Conservation (phyloP, 2,888 invertebrate genomes). For the Toxonevra muliebris region DNA sequence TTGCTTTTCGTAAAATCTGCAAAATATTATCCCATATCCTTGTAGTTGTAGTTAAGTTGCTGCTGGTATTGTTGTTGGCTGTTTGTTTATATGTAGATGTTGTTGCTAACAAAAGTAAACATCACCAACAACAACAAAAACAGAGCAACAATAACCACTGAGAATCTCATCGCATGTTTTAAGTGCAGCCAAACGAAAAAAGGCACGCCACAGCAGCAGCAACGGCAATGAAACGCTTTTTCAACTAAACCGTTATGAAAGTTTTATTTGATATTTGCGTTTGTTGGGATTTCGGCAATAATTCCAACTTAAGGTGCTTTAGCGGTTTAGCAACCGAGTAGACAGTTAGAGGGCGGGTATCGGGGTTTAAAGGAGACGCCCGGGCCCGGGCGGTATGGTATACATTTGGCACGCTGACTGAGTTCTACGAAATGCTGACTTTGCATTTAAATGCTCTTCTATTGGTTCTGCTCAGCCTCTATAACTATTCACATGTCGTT, state of each 20-base stretch:
- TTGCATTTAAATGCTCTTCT: too few relatives aligned
- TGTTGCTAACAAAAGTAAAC: constrained; percentile 4
- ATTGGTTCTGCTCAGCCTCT: too few relatives aligned
- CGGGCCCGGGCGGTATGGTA: too few relatives aligned
- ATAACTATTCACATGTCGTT: too few relatives aligned
- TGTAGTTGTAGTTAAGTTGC: background rate
- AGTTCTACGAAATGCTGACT: too few relatives aligned
- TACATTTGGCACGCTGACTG: too few relatives aligned
- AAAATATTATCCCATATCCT: background rate
- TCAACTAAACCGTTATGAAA: constrained; percentile 18
- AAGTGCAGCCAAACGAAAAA: background rate
- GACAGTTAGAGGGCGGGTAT: too few relatives aligned
- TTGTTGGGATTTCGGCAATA: constrained; percentile 25
- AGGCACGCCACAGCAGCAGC: background rate
- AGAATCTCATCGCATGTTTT: background rate
- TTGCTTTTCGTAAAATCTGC: background rate
- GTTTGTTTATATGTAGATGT: background rate
- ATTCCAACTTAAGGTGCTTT: constrained; percentile 28
- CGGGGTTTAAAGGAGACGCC: too few relatives aligned
- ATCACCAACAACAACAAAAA: background rate
- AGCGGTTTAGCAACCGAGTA: constrained; percentile 5
- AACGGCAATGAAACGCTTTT: background rate
- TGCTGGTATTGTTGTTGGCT: background rate
- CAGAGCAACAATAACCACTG: background rate
- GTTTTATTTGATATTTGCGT: constrained; percentile 29